phyloP scores from a whole-genome alignment of 2,797 vertebrate genomes.

The Craterocephalus amniculus region DNA sequence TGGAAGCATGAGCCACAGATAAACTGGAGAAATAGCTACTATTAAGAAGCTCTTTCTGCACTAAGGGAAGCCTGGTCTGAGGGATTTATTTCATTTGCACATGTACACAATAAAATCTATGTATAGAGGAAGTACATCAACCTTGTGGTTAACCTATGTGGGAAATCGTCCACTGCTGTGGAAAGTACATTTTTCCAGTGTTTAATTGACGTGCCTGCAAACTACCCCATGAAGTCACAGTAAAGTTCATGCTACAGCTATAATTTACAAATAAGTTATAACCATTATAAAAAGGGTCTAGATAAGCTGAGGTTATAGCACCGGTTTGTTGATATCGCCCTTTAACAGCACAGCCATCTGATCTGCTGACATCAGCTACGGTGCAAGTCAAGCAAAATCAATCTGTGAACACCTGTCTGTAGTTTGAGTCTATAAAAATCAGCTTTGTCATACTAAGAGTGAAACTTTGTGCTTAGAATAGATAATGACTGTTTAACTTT shows the following conservation, averaged over 20 bases:
- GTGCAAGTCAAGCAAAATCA: neutral
- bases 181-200: too few relatives aligned
- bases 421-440: neutral
- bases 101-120: too few relatives aligned
- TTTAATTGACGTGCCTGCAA: too few relatives aligned
- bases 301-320: neutral
- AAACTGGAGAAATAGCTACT: neutral
- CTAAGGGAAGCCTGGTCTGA: too few relatives aligned
- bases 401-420: neutral
- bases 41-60: too few relatives aligned
- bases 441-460: too few relatives aligned
- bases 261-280: neutral
- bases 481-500: neutral
- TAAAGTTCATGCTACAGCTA: neutral
- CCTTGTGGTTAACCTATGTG: too few relatives aligned
- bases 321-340: too few relatives aligned
- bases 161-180: too few relatives aligned
- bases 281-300: neutral
- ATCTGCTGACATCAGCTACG: neutral
- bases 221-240: too few relatives aligned
- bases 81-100: too few relatives aligned
- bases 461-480: neutral
- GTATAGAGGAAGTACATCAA: too few relatives aligned
- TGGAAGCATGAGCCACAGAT: neutral
- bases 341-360: neutral